Evolutionary conservation across 2,797 vertebrate species (phyloP).

Genomic region (Aselliscus stoliczkanus): DNA sequence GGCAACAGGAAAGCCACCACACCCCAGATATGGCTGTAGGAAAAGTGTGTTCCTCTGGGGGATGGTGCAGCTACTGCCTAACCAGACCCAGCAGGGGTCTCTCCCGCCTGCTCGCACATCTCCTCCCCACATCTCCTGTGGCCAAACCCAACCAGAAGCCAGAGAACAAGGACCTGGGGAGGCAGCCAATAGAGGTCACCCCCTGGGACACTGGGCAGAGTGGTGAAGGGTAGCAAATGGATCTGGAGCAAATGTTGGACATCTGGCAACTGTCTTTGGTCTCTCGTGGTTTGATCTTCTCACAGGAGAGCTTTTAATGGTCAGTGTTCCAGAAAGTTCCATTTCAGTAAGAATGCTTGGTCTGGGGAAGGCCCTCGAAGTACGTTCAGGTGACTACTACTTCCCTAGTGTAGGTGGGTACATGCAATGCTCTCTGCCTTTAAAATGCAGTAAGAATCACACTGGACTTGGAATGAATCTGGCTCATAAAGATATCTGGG

Average conservation of each 20-base stretch:
- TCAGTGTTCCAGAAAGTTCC: constrained; percentile 2
- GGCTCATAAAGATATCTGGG: not conserved
- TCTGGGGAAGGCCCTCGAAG: not conserved
- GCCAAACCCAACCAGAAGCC: not conserved
- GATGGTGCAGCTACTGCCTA: rapidly evolving
- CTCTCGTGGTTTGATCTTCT: not conserved
- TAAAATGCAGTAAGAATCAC: not conserved
- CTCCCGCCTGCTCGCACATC: not conserved
- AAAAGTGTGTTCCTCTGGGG: not conserved
- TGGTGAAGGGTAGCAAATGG: not conserved
- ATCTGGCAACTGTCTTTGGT: not conserved
- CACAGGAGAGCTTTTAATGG: not conserved
- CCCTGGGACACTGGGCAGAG: not conserved
- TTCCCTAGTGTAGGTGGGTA: not conserved
- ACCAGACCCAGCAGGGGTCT: not conserved
- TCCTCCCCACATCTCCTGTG: not conserved
- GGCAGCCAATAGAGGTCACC: not conserved
- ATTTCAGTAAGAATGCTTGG: not conserved
- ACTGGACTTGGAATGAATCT: not conserved
- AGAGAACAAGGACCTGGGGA: not conserved
- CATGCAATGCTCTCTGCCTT: not conserved
- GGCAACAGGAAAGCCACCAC: not conserved
- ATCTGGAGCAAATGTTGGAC: not conserved
- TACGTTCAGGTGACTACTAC: not conserved
- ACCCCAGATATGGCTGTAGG: not conserved